These are phyloP conservation scores for Amphimallon solstitiale DNA, from an alignment of 2,888 invertebrate species.

Conservation along the genomic window DNA sequence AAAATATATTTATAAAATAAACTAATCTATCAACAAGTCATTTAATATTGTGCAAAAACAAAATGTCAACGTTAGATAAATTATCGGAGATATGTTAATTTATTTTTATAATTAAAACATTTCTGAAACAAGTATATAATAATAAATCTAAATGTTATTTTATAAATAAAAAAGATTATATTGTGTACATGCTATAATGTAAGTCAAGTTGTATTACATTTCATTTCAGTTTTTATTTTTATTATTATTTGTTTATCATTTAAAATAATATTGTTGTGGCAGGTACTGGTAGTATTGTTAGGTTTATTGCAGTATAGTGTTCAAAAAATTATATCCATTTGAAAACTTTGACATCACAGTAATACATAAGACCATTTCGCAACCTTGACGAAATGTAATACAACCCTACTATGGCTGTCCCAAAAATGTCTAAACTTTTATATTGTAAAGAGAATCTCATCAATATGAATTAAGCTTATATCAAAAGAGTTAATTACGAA, in stretches of 20 bases:
- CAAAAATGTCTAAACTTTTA: too few species aligned
- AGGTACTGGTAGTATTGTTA: conserved; percentile 21
- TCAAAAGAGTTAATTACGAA: too few species aligned
- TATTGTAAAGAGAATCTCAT: too few species aligned
- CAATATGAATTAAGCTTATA: too few species aligned
- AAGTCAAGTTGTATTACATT: neutral
- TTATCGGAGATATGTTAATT: neutral
- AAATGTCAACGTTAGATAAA: conserved; percentile 14
- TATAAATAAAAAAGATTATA: too few species aligned
- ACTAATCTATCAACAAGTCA: conserved; percentile 31
- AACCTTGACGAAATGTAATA: too few species aligned
- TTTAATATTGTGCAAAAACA: conserved; percentile 8
- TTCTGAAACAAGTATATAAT: neutral
- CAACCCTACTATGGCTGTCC: too few species aligned
- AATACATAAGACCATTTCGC: conserved; percentile 15
- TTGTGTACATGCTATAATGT: neutral
- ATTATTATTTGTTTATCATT: neutral
- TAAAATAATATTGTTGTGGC: conserved; percentile 15
- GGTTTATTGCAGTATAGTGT: conserved; percentile 1
- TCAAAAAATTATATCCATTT: neutral
- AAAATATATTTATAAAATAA: conserved; percentile 32
- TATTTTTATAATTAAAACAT: neutral
- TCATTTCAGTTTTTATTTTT: neutral
- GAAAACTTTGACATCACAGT: conserved; percentile 25
- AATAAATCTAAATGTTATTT: neutral